A percentile compares a stretch with the other conserved stretches of the same genome.
Conservation (phyloP, 2,888 invertebrate genomes). For the Ganaspis brasiliensis region DNA sequence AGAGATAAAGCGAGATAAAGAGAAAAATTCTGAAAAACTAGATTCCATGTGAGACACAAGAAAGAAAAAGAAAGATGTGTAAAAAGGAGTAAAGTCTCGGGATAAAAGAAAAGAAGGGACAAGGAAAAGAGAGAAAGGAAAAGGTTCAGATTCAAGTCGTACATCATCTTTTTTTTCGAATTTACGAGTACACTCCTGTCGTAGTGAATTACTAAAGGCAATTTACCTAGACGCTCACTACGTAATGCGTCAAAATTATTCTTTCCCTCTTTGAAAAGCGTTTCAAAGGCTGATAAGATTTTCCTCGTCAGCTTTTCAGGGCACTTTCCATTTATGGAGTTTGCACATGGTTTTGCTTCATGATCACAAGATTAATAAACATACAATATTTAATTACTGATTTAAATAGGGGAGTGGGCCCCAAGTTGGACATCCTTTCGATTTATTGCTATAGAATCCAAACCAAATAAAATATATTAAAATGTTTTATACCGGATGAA, state of each 20-base stretch:
- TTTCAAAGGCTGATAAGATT: background rate
- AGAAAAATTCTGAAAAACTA: background rate
- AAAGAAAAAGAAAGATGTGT: slow-evolving; percentile 53
- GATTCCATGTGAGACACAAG: slow-evolving; percentile 40
- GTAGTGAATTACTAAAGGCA: slow-evolving; percentile 67
- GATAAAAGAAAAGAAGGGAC: slow-evolving; percentile 4
- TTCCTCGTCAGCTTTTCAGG: background rate
- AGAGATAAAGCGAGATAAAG: background rate
- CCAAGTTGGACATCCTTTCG: too few species aligned
- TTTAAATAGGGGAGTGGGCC: too few species aligned
- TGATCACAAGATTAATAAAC: too few species aligned
- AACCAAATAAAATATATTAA: too few species aligned
- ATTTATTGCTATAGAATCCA: too few species aligned
- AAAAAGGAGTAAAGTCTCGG: slow-evolving; percentile 47
- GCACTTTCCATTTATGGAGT: background rate
- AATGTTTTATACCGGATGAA: too few species aligned
- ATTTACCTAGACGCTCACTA: slow-evolving; percentile 61
- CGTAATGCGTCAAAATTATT: slow-evolving; percentile 26
- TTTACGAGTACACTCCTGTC: slow-evolving; percentile 65
- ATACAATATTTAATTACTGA: too few species aligned
- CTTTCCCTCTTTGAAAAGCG: background rate
- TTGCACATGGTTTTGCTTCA: too few species aligned
- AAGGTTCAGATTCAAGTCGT: slow-evolving; percentile 57
- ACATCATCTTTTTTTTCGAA: slow-evolving; percentile 67
- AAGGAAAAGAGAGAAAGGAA: slow-evolving; percentile 48